Evolutionary conservation across 30 jellyfish, hydroid and myxozoan genomes (phyloP).

Genomic region (Morbakka virulenta): DNA sequence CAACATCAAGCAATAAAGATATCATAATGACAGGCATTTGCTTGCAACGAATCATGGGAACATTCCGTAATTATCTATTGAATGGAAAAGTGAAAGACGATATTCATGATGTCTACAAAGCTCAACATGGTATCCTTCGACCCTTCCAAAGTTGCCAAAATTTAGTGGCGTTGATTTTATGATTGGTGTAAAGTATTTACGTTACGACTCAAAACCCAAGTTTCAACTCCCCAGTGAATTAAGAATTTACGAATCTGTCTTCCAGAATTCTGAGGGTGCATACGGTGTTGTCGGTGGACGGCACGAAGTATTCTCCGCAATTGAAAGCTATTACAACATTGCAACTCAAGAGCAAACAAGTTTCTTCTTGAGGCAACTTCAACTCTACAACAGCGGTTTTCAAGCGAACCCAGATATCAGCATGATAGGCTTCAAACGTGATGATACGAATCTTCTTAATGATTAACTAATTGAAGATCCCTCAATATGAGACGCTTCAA

Average conservation of each 20-base stretch:
- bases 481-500: neutral
- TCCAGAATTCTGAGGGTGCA: no score
- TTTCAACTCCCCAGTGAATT: no score
- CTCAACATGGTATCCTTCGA: no score
- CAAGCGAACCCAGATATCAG: no score
- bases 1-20: constrained; percentile 14
- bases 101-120: no score
- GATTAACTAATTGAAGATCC: neutral
- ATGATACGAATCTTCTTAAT: no score
- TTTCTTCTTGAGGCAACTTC: neutral
- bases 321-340: neutral
- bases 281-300: constrained; percentile 41
- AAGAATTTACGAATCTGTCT: no score
- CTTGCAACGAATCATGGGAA: constrained; percentile 25
- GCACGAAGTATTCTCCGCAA: constrained; percentile 1
- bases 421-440: no score
- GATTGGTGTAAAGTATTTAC: constrained; percentile 24
- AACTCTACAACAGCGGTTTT: neutral
- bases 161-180: constrained; percentile 20
- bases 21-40: constrained; percentile 15
- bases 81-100: no score
- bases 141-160: no score
- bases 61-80: no score
- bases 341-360: neutral
- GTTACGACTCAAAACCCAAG: no score